Base-by-base conservation (phyloP, 2,888 invertebrate genomes). In the Amiota minor region DNA sequence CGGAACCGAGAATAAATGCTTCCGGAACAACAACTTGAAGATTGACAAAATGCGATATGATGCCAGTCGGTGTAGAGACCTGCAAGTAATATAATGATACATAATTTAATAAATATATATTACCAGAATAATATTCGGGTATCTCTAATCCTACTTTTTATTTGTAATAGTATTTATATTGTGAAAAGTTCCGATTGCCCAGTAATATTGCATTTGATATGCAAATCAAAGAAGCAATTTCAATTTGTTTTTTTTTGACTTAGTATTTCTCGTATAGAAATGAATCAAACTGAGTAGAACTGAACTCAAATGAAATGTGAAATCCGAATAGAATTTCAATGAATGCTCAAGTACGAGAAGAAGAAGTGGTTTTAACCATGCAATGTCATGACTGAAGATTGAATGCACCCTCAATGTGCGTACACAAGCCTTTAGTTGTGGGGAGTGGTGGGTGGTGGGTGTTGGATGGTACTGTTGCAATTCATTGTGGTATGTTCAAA, bases 1-100 rank as follows among this genome's bases (percentile, higher is more conserved):
- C 95, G 72, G 94, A 94, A 77, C 95, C 95, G 85, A 96, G 93
- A 88, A 97, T 97, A 90, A 95, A 95, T 72, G 97, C 97, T 90
- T 96, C 96, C 70, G 97, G 97, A 85, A 96, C 94, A 78, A 96
- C 96, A 86, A 97, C 95, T 91, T 95, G 94, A 86, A 97, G 92
- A 91, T 95, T 95, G 86, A 96, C 96, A 90, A 95, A 95, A 90
- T 96, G 95, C 78, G 96, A 95, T 89, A 96, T 92, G 88, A 95
- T 93, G 81, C 96, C 96, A 73, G 93, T 92, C 80, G 93, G 94
- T 83, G 95, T 95, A 79, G 96, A 95, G 84, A 97, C 94, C 97
- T 96, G 92, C 56, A 92, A 92, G 75, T 9, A 50, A 76, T 72
- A 23, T 23, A 23, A 23, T 23, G 23, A 23, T 23, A 23, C 1